These are phyloP conservation scores for Benthosema pterotum DNA, from an alignment of 2,797 vertebrate species.

Conservation along the genomic window DNA sequence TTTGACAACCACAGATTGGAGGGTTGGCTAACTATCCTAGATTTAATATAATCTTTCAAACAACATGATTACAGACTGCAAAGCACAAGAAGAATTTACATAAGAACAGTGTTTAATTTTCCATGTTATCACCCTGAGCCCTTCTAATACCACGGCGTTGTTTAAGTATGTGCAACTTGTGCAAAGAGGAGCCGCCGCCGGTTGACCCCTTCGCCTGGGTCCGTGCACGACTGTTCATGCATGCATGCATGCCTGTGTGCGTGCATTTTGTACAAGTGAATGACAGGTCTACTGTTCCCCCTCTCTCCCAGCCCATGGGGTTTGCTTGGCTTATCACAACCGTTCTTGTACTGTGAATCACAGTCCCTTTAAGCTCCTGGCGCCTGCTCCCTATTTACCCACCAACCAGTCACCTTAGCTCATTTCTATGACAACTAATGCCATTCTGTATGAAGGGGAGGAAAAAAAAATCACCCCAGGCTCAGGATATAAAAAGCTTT, in stretches of 20 bases:
- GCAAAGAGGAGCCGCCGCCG: slow-evolving; percentile 29
- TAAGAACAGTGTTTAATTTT: slow-evolving; percentile 51
- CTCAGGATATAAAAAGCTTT: slow-evolving; percentile 44
- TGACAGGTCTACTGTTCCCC: slow-evolving; percentile 46
- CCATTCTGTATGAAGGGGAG: slow-evolving; percentile 35
- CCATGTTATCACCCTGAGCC: slow-evolving; percentile 45
- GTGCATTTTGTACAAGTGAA: slow-evolving; percentile 25
- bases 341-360: slow-evolving; percentile 38
- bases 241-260: not conserved
- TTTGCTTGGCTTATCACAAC: slow-evolving; percentile 46
- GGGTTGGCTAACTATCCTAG: slow-evolving; percentile 34
- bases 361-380: slow-evolving; percentile 50
- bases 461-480: slow-evolving; percentile 12
- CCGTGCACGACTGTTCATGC: slow-evolving; percentile 16
- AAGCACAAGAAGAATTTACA: slow-evolving; percentile 30
- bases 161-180: slow-evolving; percentile 19
- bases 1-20: slow-evolving; percentile 53
- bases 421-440: slow-evolving; percentile 44
- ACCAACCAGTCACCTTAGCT: slow-evolving; percentile 53
- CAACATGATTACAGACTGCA: slow-evolving; percentile 37
- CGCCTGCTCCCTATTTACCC: slow-evolving; percentile 54
- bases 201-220: slow-evolving; percentile 13
- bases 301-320: slow-evolving; percentile 27
- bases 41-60: slow-evolving; percentile 52
- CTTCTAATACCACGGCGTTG: slow-evolving; percentile 33